phyloP scores from a whole-genome alignment of 2,888 invertebrate species.

The Scrobipalpa atriplicella region DNA sequence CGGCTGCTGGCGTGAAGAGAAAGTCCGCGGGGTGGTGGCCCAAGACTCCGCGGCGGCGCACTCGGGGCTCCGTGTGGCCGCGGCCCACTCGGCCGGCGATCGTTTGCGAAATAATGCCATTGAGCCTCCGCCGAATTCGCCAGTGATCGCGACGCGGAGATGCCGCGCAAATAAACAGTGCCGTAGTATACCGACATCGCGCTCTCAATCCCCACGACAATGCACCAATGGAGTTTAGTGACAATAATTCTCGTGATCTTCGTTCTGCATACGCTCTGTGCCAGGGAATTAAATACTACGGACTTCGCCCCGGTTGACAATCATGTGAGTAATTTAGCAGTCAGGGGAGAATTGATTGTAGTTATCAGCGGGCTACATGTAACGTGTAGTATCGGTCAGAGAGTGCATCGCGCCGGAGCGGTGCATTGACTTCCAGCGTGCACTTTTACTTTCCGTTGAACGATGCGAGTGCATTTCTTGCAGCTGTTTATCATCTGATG shows the following conservation, averaged over 20 bases:
- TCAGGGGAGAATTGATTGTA: constrained; percentile 9
- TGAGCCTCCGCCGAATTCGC: constrained; percentile 65
- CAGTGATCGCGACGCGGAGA: constrained; percentile 69
- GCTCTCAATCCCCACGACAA: constrained; percentile 62
- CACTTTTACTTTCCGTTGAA: constrained; percentile 76
- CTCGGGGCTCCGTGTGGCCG: constrained; percentile 74
- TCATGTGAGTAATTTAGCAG: constrained; percentile 62
- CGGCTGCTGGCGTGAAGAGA: constrained; percentile 71
- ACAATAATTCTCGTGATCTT: constrained; percentile 68
- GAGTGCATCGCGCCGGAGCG: constrained; percentile 40
- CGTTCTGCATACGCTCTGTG: constrained; percentile 49
- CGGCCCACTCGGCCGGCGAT: constrained; percentile 75
- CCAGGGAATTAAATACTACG: constrained; percentile 61
- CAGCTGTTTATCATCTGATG: constrained; percentile 34
- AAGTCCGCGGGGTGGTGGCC: constrained; percentile 75
- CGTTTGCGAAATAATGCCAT: constrained; percentile 78
- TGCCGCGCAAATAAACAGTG: constrained; percentile 75
- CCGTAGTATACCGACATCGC: constrained; percentile 48
- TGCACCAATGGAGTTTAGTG: constrained; percentile 78
- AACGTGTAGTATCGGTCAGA: constrained; percentile 46
- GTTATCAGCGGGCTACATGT: constrained; percentile 3
- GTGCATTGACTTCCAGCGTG: constrained; percentile 64
- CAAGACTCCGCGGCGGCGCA: constrained; percentile 63
- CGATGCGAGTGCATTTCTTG: constrained; percentile 44
- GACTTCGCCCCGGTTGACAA: constrained; percentile 57